Evolutionary conservation across 2,113 vertebrate species (phyloP).

Genomic region (Pelvicachromis taeniatus): DNA sequence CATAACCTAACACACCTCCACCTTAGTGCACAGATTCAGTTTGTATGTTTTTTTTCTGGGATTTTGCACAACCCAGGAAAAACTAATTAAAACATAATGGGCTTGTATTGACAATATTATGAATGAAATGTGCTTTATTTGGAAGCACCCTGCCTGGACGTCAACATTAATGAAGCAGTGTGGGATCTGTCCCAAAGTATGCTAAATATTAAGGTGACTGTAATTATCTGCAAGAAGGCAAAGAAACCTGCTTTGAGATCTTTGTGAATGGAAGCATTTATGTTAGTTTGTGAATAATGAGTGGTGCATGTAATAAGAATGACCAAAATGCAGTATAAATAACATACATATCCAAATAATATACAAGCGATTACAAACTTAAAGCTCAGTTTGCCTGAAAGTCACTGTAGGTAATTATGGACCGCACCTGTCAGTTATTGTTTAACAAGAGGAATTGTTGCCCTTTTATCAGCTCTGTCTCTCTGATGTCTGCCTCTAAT

Average conservation of each 20-base stretch:
- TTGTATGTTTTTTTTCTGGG: too few species aligned
- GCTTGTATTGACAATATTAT: too few species aligned
- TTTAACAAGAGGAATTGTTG: background rate
- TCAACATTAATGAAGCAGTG: background rate
- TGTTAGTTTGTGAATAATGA: background rate
- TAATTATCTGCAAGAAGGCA: background rate
- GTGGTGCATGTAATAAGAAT: background rate
- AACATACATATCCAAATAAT: background rate
- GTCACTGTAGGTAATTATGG: background rate
- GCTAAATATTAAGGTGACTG: background rate
- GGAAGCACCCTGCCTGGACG: background rate
- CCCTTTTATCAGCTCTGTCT: background rate
- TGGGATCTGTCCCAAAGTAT: background rate
- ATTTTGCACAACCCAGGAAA: too few species aligned
- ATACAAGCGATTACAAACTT: background rate
- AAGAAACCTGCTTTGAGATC: background rate
- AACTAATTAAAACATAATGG: too few species aligned
- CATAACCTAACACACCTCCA: too few species aligned
- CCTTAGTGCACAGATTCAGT: too few species aligned
- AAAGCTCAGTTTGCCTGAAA: background rate
- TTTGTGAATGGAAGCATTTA: background rate
- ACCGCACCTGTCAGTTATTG: background rate
- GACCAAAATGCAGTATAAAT: background rate
- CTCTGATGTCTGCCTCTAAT: background rate
- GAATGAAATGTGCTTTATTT: too few species aligned